Evolutionary conservation across 2,113 vertebrate species (phyloP).

Genomic region (Haemorhous mexicanus): DNA sequence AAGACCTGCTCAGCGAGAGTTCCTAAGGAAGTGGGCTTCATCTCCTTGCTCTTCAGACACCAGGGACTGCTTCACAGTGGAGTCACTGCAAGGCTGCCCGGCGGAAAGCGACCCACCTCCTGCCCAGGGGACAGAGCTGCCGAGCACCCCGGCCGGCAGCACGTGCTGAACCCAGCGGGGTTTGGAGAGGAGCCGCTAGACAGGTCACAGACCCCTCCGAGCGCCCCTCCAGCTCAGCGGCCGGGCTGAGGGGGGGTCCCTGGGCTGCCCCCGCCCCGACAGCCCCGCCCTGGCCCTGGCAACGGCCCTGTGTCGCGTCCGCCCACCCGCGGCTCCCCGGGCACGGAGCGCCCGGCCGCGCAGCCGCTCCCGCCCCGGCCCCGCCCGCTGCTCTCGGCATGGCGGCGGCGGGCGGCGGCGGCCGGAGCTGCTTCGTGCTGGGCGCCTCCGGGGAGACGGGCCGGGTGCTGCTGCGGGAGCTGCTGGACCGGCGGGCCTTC

Average conservation of each 20-base stretch:
- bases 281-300: too few species aligned
- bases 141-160: neutral
- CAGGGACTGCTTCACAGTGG: neutral
- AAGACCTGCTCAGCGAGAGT: neutral
- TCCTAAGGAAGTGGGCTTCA: neutral
- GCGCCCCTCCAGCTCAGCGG: neutral
- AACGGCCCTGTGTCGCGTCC: too few species aligned
- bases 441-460: slow-evolving; percentile 84
- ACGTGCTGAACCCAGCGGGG: accelerated
- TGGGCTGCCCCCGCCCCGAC: neutral
- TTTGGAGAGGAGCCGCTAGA: neutral
- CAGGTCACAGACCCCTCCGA: neutral
- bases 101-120: neutral
- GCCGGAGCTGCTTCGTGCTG: slow-evolving; percentile 81
- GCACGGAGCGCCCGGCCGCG: too few species aligned
- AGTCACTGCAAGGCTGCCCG: neutral
- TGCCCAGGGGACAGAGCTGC: neutral
- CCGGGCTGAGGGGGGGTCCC: too few species aligned
- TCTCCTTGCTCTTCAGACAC: neutral
- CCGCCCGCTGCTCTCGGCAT: neutral
- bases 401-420: neutral
- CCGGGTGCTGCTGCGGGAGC: slow-evolving; percentile 68
- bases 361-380: too few species aligned
- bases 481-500: slow-evolving; percentile 78
- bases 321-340: too few species aligned